Base-by-base conservation (phyloP, 2,113 vertebrate species). In the Myodes glareolus region DNA sequence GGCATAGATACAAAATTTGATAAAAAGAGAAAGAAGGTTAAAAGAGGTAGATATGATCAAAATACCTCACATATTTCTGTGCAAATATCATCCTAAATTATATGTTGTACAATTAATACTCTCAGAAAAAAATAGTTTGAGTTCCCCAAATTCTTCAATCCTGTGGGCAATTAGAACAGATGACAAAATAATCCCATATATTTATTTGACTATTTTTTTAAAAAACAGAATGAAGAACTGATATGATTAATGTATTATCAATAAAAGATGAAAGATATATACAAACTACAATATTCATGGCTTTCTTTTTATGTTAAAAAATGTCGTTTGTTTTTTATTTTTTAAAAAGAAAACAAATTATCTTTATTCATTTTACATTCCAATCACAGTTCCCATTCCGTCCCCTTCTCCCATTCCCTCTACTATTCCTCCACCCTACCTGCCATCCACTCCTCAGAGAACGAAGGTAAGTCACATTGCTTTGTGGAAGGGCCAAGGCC, bases 191-290 rank as follows among this genome's bases (percentile, higher is more conserved):
- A 95, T 76, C 6, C 14, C 12, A 10, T 92, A 55, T 42, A 94
- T 93, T 50, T 96, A 84, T 90, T 90, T 94, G 47, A 12, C 25
- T 61, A 90, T 93, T 84, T 86, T 50, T 16, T 17, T 17, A 55
- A 21, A 58, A 19, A 19, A 33, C 85, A 92, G 31, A 39, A 13
- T 16, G 16, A 72, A 58, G 23, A 16, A 58, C 4, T 45, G 11
- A 36, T 76, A 36, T 39, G n/a, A 76, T 61, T 76, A 42, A 23
- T 23, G 21, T 72, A 7, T 29, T 7, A 42, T 21, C n/a, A 61
- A 21, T 58, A 42, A 27, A 81, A 70, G n/a, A 77, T 80, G 73
- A 36, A 52, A 77, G 21, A 63, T 3, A 94, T 19, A 72, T 0
- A 42, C 13, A 96, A 94, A 39, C 29, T 72, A 88, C 52, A 95